Conservation (phyloP, 1,140 invertebrate species). For the Sminthurides bifidus region DNA sequence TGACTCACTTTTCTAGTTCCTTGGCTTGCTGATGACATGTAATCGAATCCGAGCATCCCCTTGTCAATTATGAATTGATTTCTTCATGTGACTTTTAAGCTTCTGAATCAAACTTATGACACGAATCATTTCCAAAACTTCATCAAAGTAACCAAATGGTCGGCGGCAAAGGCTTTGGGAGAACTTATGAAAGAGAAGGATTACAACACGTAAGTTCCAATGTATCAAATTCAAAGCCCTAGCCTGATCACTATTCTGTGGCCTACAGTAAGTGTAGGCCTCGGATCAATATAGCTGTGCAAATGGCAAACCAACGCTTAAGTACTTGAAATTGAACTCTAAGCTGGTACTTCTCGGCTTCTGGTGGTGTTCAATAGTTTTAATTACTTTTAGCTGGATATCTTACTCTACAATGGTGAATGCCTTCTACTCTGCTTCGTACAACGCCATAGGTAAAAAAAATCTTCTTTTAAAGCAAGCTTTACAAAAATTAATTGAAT, state of each 20-base stretch:
- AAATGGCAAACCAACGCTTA: no score
- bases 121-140: constrained; percentile 3
- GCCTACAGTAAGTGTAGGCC: no score
- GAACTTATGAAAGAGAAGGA: background rate
- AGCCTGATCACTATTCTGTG: no score
- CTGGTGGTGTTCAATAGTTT: background rate
- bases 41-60: background rate
- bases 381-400: constrained; percentile 17
- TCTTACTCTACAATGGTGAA: constrained; percentile 18
- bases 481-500: no score
- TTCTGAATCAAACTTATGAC: background rate
- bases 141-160: background rate
- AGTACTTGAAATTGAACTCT: no score
- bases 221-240: no score
- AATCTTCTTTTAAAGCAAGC: background rate
- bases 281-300: background rate
- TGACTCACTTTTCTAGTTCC: no score
- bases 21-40: background rate
- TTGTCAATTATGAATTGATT: constrained; percentile 1
- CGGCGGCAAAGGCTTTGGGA: background rate
- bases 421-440: constrained; percentile 18
- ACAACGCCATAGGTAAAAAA: constrained; percentile 24
- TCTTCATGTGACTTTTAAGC: background rate
- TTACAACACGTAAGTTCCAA: background rate
- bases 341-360: no score